Base-by-base conservation (phyloP, 1,140 invertebrate species). In the Melanaphis sacchari region DNA sequence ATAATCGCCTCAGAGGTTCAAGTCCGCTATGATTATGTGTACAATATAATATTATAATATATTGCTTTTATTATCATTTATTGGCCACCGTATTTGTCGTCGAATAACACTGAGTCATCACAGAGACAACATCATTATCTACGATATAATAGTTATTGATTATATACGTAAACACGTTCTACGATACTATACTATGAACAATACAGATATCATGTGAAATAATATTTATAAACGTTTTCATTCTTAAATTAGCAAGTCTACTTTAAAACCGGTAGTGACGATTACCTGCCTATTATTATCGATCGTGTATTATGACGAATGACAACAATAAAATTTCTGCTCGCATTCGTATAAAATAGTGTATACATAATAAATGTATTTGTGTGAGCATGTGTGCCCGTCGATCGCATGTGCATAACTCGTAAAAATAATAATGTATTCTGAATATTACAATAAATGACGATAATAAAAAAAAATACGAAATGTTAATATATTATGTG, bases 391-490 rank as follows among this genome's bases (percentile, higher is more conserved):
- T 31, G 59, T 11, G 31, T 18, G 59, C 15, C 18, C 15, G 46
- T 76, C 59, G 59, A n/a, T 76, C 59, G 59, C 59, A n/a, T 76
- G 59, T 26, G 22, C 24, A 26, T 84, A 26, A 40, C 82, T 84
- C 82, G 36, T 40, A 41, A 40, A 84, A 84, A 84, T 41, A 40
- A 82, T 82, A 82, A 40, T 82, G 81, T 84, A 84, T 84, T 84
- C 38, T 41, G 38, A 24, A 84, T 84, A 26, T 15, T 18, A n/a
- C 21, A 76, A 40, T 26, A 84, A 84, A 40, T 84, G 2, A 84
- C 41, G 22, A 24, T 24, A 40, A 24, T 38, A 84, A 38, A 38
- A 38, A 38, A n/a, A 21, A 76, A 76, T n/a, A 82, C 22, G 7
- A 82, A 84, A 84, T 84, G 6, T 36, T 36, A 82, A 82, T 40